These are phyloP conservation scores for Calliopsis andreniformis DNA, from an alignment of 1,140 invertebrate species.

Conservation along the genomic window DNA sequence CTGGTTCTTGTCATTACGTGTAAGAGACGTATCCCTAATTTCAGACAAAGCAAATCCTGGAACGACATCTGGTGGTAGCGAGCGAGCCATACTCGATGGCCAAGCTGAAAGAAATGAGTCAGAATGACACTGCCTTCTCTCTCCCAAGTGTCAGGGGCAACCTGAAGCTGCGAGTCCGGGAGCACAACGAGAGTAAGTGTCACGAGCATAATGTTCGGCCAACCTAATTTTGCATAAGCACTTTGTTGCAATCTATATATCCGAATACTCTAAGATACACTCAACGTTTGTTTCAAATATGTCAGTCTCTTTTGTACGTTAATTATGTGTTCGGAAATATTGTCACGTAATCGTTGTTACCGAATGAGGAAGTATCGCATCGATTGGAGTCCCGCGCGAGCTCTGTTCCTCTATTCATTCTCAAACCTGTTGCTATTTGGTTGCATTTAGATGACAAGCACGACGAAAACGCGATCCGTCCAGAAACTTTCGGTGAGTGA, in stretches of 20 bases:
- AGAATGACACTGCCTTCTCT: conserved; percentile 83
- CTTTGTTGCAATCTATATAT: conserved; percentile 27
- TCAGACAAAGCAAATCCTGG: conserved; percentile 89
- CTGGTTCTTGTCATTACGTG: too few species aligned
- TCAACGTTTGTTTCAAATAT: conserved; percentile 22
- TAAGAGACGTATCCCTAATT: conserved; percentile 67
- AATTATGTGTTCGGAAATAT: background rate
- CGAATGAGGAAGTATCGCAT: background rate
- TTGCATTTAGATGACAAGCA: conserved; percentile 73
- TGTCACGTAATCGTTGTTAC: conserved; percentile 1
- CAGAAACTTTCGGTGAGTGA: conserved; percentile 73
- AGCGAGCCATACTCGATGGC: conserved; percentile 89
- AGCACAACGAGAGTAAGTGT: conserved; percentile 88
- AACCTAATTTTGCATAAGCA: conserved; percentile 34
- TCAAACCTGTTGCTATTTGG: conserved; percentile 68
- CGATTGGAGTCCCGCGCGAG: background rate
- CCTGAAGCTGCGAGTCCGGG: conserved; percentile 87
- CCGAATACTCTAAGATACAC: conserved; percentile 24
- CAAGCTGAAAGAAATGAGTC: conserved; percentile 85
- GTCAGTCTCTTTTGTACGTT: conserved; percentile 14
- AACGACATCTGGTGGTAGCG: conserved; percentile 90
- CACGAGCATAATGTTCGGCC: background rate
- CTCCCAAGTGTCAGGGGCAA: conserved; percentile 87
- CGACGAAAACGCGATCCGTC: conserved; percentile 77
- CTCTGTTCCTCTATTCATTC: conserved; percentile 35